A percentile compares a stretch with the other conserved stretches of the same genome.
Conservation (phyloP, 2,888 invertebrate genomes). For the Dryadula phaetusa region DNA sequence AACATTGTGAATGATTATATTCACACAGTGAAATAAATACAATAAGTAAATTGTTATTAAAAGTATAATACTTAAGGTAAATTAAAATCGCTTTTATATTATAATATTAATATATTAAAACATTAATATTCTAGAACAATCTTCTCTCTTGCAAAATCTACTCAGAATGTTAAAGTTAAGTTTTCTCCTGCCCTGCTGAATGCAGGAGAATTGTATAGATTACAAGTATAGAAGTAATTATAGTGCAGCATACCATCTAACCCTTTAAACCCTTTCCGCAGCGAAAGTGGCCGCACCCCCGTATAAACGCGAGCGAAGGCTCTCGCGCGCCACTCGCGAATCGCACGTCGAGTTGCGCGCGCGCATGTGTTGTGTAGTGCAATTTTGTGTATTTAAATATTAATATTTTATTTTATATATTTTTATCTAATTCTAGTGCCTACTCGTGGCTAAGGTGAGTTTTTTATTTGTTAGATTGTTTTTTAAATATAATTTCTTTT, state of each 20-base stretch:
- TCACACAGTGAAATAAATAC: too few relatives aligned
- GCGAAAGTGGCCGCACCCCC: conserved; percentile 76
- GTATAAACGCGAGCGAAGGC: conserved; percentile 70
- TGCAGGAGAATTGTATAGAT: neutral
- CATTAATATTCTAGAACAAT: too few relatives aligned
- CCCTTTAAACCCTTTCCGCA: conserved; percentile 49
- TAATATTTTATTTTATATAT: neutral
- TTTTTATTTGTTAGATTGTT: conserved; percentile 5
- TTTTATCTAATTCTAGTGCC: neutral
- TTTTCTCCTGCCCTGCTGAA: neutral
- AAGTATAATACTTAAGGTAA: too few relatives aligned
- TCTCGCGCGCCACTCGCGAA: conserved; percentile 70
- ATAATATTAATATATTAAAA: too few relatives aligned
- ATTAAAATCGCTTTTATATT: too few relatives aligned
- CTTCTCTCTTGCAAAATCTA: too few relatives aligned
- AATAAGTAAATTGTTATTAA: too few relatives aligned
- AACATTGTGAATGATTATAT: too few relatives aligned
- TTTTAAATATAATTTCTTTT: neutral
- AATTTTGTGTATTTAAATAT: conserved; percentile 32
- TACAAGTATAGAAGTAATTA: neutral
- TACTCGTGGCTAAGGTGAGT: conserved; percentile 30
- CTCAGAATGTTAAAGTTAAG: too few relatives aligned
- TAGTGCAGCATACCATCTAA: conserved; percentile 12
- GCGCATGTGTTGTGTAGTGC: conserved; percentile 42
- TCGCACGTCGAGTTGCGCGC: conserved; percentile 62